phyloP scores from a whole-genome alignment of 2,797 vertebrate genomes.

The Remorina albescens region DNA sequence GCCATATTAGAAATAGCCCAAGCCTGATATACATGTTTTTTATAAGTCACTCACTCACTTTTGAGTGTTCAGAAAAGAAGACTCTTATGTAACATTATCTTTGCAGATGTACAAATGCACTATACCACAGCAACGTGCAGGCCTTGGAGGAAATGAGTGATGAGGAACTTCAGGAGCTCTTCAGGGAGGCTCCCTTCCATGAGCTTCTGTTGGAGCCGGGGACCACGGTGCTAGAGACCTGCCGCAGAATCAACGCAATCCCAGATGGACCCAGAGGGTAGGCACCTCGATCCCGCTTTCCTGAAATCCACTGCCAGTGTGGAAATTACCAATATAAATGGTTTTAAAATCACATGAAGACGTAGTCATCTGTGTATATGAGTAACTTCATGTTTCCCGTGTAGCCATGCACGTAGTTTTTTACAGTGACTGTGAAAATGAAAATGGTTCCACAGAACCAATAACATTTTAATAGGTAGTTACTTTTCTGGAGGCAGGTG shows the following conservation, averaged over 20 bases:
- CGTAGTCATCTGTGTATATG: background rate
- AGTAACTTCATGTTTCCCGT: background rate
- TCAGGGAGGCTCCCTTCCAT: constrained; percentile 91
- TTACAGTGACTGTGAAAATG: background rate
- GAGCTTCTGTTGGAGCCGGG: constrained; percentile 94
- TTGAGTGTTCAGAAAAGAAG: no score
- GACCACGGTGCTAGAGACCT: constrained; percentile 90
- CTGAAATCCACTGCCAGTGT: background rate
- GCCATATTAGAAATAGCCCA: no score
- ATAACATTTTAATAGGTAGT: background rate
- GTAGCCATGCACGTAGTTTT: background rate
- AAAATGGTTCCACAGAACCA: background rate
- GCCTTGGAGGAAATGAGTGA: constrained; percentile 95
- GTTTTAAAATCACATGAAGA: background rate
- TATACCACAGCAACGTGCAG: constrained; percentile 89
- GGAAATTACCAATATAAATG: background rate
- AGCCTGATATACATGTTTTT: no score
- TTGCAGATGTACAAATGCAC: constrained; percentile 90
- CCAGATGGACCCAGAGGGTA: constrained; percentile 92
- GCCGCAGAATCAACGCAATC: constrained; percentile 89
- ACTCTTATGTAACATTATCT: background rate
- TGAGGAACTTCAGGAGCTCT: constrained; percentile 92
- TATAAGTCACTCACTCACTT: background rate
- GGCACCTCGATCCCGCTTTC: background rate
- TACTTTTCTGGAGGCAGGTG: background rate